Evolutionary conservation across 2,888 invertebrate species (phyloP).

Genomic region (Agrotis ipsilon): DNA sequence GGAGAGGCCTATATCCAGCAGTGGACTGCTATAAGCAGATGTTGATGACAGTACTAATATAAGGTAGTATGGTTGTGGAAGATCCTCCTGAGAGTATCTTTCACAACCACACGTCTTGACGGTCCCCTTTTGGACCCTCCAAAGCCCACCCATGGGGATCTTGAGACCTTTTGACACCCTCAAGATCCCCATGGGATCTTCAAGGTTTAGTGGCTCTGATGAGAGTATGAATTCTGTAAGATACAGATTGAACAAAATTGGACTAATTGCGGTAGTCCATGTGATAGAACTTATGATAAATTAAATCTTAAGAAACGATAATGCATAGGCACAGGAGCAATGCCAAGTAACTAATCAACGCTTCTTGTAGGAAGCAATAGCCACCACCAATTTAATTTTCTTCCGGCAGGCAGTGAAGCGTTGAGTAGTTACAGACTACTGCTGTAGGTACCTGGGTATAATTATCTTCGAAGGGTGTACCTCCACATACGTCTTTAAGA

Average conservation of each 20-base stretch:
- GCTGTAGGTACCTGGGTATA: neutral
- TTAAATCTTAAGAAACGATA: neutral
- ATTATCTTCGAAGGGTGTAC: neutral
- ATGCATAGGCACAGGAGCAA: neutral
- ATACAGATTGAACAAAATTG: neutral
- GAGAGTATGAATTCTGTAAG: neutral
- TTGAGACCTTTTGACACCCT: too few relatives aligned
- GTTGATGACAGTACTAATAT: neutral
- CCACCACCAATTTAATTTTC: neutral
- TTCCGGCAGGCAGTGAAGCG: constrained; percentile 5
- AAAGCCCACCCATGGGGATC: too few relatives aligned
- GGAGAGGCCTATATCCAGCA: too few relatives aligned
- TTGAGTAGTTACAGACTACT: neutral
- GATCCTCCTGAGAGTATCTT: neutral
- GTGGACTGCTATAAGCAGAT: too few relatives aligned
- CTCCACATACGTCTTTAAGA: neutral
- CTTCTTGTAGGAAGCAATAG: constrained; percentile 7
- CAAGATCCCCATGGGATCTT: neutral
- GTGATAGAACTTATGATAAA: too few relatives aligned
- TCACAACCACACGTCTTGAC: too few relatives aligned
- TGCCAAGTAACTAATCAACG: constrained; percentile 1
- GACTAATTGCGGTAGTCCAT: too few relatives aligned
- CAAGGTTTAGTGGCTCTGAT: neutral
- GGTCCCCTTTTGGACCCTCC: too few relatives aligned
- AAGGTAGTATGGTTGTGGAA: too few relatives aligned